Base-by-base conservation (phyloP, 2,113 vertebrate genomes). In the Catharus minimus region DNA sequence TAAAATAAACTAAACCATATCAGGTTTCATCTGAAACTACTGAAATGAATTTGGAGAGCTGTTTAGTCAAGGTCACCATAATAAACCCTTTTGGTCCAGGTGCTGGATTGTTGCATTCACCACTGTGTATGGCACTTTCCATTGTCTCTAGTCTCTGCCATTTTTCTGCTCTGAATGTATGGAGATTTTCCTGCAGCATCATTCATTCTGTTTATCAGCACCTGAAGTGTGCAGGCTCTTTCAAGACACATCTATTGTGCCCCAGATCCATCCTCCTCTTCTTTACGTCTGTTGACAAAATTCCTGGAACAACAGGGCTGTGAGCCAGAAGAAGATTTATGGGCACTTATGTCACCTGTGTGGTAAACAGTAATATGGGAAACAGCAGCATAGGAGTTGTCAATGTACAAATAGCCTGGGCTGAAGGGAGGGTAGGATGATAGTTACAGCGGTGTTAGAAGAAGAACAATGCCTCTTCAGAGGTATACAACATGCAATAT, bases 271-370 rank as follows among this genome's bases (percentile, higher is more conserved):
- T 88, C 30, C 66, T 50, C 11, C 33, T 72, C 32, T 74, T 84
- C 47, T 85, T 86, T 46, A 20, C 72, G n/a, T 90, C n/a, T 89
- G 82, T 92, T 94, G 86, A 88, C 68, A 66, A 85, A 89, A 82
- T 91, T 91, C 91, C 67, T 81, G 56, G 49, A 91, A 75, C 50
- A 66, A 82, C 78, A 77, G 47, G 69, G 71, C 60, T 66, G n/a
- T n/a, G 60, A 95, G 78, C 78, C 81, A 89, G 47, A 44, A 68
- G 38, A 82, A 43, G 90, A 94, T 94, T 90, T 86, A 91, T 92
- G 69, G 49, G 27, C 55, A 52, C n/a, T 91, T 74, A 43, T 49
- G 83, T 94, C 73, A 94, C 47, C 50, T 76, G 27, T 9, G n/a
- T 89, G 60, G 60, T 80, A 62, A 93, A 62, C 60, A 91, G 60